Conservation (phyloP, 1,140 invertebrate species). For the Phocides pigmalion region DNA sequence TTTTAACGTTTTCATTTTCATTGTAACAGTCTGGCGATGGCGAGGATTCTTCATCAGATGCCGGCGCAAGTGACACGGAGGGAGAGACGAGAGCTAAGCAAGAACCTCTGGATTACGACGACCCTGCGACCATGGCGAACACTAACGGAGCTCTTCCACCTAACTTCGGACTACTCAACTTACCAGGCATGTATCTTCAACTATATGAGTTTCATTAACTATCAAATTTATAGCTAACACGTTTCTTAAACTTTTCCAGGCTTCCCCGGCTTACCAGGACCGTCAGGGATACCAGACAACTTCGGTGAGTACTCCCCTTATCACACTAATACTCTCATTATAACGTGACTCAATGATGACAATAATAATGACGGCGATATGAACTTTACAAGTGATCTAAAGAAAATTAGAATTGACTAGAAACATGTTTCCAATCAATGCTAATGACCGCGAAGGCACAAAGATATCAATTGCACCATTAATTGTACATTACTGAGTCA, state of each 20-base stretch:
- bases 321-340: slow-evolving; percentile 49
- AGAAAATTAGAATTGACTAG: slow-evolving; percentile 56
- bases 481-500: slow-evolving; percentile 74
- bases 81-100: slow-evolving; percentile 85
- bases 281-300: slow-evolving; percentile 92
- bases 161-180: slow-evolving; percentile 71
- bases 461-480: slow-evolving; percentile 52
- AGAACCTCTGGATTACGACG: slow-evolving; percentile 87
- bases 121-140: slow-evolving; percentile 87
- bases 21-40: slow-evolving; percentile 84
- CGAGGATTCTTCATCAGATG: slow-evolving; percentile 89
- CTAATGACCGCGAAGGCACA: slow-evolving; percentile 48
- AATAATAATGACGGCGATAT: slow-evolving; percentile 37
- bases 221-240: neutral
- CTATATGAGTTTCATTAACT: neutral
- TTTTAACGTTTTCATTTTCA: slow-evolving; percentile 7
- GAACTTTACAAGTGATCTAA: slow-evolving; percentile 40
- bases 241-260: slow-evolving; percentile 48
- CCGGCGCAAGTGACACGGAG: slow-evolving; percentile 87
- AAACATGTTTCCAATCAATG: slow-evolving; percentile 48
- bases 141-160: slow-evolving; percentile 86
- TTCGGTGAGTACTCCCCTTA: slow-evolving; percentile 88
- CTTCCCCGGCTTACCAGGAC: slow-evolving; percentile 88
- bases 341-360: slow-evolving; percentile 63
- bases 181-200: slow-evolving; percentile 57